Conservation (phyloP, 2,797 vertebrate genomes). For the Staurois parvus region DNA sequence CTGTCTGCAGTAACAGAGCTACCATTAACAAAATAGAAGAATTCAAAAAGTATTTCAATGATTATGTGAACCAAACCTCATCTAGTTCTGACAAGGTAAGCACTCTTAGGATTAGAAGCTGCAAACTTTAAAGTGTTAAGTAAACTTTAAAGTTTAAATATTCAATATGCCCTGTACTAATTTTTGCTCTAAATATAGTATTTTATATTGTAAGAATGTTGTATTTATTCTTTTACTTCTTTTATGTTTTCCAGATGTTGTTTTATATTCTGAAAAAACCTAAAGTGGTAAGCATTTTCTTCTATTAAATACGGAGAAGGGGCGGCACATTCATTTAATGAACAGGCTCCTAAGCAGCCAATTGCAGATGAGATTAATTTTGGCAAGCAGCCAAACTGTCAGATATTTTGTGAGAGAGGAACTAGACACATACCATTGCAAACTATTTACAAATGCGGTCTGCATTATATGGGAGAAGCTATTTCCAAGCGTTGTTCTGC, state of each 20-base stretch:
- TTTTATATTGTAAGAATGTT: neutral
- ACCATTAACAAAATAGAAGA: slow-evolving; percentile 22
- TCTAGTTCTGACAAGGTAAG: slow-evolving; percentile 21
- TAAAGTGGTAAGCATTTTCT: slow-evolving; percentile 11
- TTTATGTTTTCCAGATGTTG: neutral
- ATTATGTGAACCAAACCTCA: neutral
- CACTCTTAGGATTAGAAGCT: neutral
- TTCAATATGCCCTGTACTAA: neutral
- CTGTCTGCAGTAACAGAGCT: slow-evolving; percentile 3
- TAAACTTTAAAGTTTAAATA: neutral
- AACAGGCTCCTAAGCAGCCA: neutral
- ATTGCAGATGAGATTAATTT: neutral
- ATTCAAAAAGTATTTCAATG: slow-evolving; percentile 17
- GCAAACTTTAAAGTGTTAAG: too few species aligned
- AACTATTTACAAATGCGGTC: neutral
- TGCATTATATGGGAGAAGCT: neutral
- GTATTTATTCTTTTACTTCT: neutral
- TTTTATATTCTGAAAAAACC: neutral
- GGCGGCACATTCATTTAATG: neutral
- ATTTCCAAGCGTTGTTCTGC: neutral
- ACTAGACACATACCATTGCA: neutral
- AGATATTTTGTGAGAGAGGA: neutral
- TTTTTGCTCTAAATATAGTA: neutral
- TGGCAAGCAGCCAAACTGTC: neutral
- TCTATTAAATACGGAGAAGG: neutral